Percentiles rank a stretch among this genome's conserved stretches.
Conservation (phyloP, 2,888 invertebrate species). For the Tipula vernalis region DNA sequence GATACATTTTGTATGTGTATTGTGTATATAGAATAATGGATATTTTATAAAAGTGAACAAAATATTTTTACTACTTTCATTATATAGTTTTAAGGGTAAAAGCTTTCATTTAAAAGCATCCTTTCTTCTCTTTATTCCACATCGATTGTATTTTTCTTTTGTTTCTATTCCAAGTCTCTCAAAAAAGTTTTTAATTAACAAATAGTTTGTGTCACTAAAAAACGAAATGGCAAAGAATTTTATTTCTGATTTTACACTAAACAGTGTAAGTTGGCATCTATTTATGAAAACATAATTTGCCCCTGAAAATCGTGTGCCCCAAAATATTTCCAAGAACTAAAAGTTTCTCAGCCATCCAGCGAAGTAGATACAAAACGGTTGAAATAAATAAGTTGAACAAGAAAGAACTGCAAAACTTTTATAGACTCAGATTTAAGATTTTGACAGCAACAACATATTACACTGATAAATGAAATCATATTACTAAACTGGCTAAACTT, state of each 20-base stretch:
- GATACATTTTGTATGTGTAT: background rate
- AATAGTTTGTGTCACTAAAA: background rate
- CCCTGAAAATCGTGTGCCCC: too few species aligned
- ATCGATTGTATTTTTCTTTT: background rate
- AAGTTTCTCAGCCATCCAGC: too few species aligned
- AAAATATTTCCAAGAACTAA: too few species aligned
- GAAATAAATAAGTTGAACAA: too few species aligned
- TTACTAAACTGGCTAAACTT: too few species aligned
- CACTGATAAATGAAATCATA: too few species aligned
- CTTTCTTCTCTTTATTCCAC: background rate
- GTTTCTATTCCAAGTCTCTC: background rate
- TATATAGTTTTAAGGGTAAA: background rate
- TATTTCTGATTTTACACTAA: background rate
- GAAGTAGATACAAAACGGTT: too few species aligned
- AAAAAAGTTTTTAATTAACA: background rate
- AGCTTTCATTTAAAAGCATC: background rate
- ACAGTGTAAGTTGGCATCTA: too few species aligned
- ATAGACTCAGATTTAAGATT: too few species aligned
- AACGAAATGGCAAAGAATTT: background rate
- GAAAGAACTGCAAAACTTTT: too few species aligned
- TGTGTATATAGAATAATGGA: background rate
- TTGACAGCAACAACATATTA: too few species aligned
- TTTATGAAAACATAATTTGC: too few species aligned
- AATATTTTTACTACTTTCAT: background rate
- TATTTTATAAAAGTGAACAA: background rate